phyloP scores from a whole-genome alignment of 2,888 invertebrate genomes.

The Drosophila kuntzei region DNA sequence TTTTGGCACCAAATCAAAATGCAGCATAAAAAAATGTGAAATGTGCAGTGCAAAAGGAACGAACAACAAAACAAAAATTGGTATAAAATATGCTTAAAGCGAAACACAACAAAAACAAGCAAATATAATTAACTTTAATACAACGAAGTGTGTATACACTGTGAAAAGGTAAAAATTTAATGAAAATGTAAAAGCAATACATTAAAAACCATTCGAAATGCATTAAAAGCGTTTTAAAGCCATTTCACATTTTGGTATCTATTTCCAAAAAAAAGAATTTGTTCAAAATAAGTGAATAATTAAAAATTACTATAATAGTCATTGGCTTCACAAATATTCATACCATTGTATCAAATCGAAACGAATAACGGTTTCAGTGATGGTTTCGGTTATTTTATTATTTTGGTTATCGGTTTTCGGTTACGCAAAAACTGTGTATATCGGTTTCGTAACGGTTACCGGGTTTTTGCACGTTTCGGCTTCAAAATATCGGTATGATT shows the following conservation, averaged over 20 bases:
- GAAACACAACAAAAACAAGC: conserved; percentile 23
- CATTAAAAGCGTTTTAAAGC: neutral
- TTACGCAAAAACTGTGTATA: too few relatives aligned
- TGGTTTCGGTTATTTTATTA: too few relatives aligned
- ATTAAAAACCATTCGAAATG: too few relatives aligned
- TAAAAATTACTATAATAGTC: neutral
- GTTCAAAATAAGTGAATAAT: neutral
- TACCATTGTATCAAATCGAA: too few relatives aligned
- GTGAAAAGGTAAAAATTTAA: neutral
- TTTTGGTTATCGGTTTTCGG: too few relatives aligned
- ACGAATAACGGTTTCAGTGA: too few relatives aligned
- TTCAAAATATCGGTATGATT: too few relatives aligned
- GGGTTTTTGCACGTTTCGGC: too few relatives aligned
- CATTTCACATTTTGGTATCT: neutral
- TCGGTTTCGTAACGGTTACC: too few relatives aligned
- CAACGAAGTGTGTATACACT: conserved; percentile 18
- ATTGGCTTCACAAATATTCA: neutral
- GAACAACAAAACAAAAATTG: conserved; percentile 18
- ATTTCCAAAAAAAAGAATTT: neutral
- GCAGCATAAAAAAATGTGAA: conserved; percentile 52
- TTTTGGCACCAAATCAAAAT: conserved; percentile 79
- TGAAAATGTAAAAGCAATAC: neutral
- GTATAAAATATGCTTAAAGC: conserved; percentile 53
- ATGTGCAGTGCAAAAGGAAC: conserved; percentile 52
- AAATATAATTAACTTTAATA: neutral